A percentile compares a stretch with the other conserved stretches of the same genome.
Conservation (phyloP, 2,113 vertebrate genomes). For the Charina bottae region DNA sequence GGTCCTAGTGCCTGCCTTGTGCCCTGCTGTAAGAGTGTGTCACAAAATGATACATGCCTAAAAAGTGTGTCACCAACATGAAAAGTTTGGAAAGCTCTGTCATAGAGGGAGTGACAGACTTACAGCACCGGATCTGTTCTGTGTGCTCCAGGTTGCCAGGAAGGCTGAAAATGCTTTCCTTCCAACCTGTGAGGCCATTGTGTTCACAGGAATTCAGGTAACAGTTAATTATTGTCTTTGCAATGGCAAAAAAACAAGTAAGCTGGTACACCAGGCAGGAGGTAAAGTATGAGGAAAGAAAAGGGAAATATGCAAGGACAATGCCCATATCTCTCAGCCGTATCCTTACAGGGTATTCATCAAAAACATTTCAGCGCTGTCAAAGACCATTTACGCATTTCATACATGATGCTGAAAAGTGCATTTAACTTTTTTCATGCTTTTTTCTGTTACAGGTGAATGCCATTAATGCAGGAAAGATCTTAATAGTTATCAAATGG, state of each 20-base stretch:
- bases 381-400: neutral
- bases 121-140: neutral
- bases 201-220: accelerated
- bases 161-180: accelerated
- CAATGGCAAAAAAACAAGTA: neutral
- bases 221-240: neutral
- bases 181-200: neutral
- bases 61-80: no score
- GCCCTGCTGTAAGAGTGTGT: no score
- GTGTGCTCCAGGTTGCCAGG: neutral
- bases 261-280: neutral
- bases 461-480: neutral
- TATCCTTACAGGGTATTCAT: neutral
- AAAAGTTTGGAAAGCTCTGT: no score
- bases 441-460: neutral
- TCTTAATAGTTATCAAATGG: neutral
- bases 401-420: neutral
- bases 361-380: neutral
- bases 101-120: accelerated
- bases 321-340: neutral
- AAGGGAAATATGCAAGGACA: neutral
- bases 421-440: neutral
- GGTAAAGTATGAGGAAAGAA: neutral
- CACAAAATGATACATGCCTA: no score
- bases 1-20: no score